These are phyloP conservation scores for Euplagia quadripunctaria DNA, from an alignment of 2,888 invertebrate species.

Conservation along the genomic window DNA sequence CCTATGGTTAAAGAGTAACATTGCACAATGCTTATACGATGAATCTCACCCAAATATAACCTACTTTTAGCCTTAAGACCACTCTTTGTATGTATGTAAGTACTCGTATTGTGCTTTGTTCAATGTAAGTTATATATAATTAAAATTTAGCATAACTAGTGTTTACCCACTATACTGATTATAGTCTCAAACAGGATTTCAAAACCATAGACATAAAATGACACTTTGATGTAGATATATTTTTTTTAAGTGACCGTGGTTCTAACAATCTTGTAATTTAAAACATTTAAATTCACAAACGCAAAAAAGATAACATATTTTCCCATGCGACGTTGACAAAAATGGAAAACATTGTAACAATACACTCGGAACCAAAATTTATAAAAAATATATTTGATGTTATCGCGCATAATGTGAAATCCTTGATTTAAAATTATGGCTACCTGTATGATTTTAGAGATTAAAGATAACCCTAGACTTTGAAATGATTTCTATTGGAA, in stretches of 20 bases:
- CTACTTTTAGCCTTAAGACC: neutral
- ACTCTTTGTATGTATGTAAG: neutral
- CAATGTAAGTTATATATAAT: neutral
- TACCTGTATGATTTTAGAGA: neutral
- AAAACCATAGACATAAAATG: neutral
- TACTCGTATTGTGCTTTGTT: neutral
- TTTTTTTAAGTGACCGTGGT: constrained; percentile 5
- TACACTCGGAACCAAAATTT: constrained; percentile 12
- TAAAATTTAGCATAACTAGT: neutral
- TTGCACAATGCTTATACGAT: neutral
- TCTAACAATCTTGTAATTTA: constrained; percentile 7
- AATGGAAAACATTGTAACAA: constrained; percentile 16
- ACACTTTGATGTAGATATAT: neutral
- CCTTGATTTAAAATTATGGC: neutral
- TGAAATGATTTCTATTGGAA: constrained; percentile 44
- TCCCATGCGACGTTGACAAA: constrained; percentile 19
- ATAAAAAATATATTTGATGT: neutral
- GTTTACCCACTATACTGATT: neutral
- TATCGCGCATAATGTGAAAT: neutral
- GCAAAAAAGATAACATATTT: constrained; percentile 19
- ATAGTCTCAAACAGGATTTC: neutral
- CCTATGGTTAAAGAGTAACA: neutral
- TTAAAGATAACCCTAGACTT: neutral
- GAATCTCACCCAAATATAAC: neutral
- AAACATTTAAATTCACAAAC: constrained; percentile 24